phyloP scores from a whole-genome alignment of 2,888 invertebrate species.

The Coecobrya sp. region DNA sequence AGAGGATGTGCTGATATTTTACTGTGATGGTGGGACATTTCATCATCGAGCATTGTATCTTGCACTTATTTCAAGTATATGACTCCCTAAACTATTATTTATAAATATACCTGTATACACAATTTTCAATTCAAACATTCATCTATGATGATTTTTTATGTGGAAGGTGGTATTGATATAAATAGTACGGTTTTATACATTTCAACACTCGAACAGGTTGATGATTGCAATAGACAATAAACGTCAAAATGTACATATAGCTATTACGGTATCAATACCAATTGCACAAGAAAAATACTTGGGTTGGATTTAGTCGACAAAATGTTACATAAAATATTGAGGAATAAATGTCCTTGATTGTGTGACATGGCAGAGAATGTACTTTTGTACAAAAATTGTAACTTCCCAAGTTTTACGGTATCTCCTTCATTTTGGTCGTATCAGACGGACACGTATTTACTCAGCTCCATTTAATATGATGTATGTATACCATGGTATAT shows the following conservation, averaged over 20 bases:
- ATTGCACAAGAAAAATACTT: background rate
- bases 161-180: constrained; percentile 17
- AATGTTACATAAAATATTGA: background rate
- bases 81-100: no score
- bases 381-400: background rate
- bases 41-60: background rate
- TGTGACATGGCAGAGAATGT: no score
- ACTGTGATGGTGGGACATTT: background rate
- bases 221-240: constrained; percentile 1
- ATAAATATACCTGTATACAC: no score
- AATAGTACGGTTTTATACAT: background rate
- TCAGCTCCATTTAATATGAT: no score
- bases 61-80: background rate
- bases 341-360: background rate
- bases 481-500: background rate
- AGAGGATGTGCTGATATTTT: background rate
- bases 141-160: background rate
- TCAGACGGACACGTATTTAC: no score
- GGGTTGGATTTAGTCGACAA: no score
- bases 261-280: background rate
- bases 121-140: no score
- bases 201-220: constrained; percentile 65
- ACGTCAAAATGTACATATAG: background rate
- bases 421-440: background rate
- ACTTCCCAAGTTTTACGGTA: background rate